Percentiles rank a stretch among this genome's conserved stretches.
These are phyloP conservation scores for Euphysa ruthae DNA, from an alignment of 30 jellyfish, hydroid and myxozoan species.

Conservation along the genomic window DNA sequence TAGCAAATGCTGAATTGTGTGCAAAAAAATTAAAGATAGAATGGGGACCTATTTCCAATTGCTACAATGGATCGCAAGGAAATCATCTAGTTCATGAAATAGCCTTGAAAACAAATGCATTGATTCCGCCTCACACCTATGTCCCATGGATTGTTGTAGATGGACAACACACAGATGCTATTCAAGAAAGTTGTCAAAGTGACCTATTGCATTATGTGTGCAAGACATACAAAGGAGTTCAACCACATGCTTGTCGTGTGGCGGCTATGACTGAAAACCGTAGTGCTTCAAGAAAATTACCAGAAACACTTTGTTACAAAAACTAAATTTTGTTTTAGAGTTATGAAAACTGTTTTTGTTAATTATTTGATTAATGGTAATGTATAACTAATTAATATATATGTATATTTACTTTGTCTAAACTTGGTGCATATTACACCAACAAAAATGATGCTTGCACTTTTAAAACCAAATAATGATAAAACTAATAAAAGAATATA, in stretches of 20 bases:
- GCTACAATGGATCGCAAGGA: constrained; percentile 37
- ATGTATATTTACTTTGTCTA: too few relatives aligned
- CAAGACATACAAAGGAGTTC: constrained; percentile 28
- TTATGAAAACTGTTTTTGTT: too few relatives aligned
- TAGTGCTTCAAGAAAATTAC: too few relatives aligned
- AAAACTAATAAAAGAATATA: too few relatives aligned
- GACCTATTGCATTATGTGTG: constrained; percentile 24
- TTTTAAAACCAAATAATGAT: too few relatives aligned
- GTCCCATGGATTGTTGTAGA: constrained; percentile 46
- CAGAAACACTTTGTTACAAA: too few relatives aligned
- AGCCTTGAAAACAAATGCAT: constrained; percentile 37
- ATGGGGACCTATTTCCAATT: constrained; percentile 19
- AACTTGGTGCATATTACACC: too few relatives aligned
- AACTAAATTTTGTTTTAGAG: too few relatives aligned
- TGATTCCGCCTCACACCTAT: constrained; percentile 37
- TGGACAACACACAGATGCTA: constrained; percentile 31
- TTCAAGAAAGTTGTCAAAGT: constrained; percentile 16
- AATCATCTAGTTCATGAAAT: constrained; percentile 28
- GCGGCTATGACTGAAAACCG: too few relatives aligned
- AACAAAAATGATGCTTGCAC: too few relatives aligned
- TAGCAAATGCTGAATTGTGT: constrained; percentile 46
- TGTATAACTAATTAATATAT: too few relatives aligned
- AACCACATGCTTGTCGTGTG: constrained; percentile 37
- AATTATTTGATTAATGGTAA: too few relatives aligned
- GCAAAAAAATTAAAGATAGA: constrained; percentile 23